Percentiles rank a stretch among this genome's conserved stretches.
Conservation (phyloP, 2,113 vertebrate genomes). For the Aphyosemion australe region DNA sequence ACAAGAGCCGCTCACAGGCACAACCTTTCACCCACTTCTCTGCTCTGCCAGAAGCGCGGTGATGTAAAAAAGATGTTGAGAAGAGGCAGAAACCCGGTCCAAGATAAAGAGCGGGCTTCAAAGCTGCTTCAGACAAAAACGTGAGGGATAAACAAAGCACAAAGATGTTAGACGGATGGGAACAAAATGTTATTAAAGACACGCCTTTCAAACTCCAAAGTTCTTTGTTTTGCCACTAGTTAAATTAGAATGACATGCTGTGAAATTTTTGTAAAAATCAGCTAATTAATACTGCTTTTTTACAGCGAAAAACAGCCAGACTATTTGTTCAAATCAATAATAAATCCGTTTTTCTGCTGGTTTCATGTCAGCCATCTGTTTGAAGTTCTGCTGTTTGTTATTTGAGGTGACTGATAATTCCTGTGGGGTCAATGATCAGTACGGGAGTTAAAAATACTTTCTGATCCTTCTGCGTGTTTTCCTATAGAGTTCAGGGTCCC, state of each 20-base stretch:
- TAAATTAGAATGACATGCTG: too few relatives aligned
- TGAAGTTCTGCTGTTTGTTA: background rate
- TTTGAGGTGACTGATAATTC: constrained; percentile 9
- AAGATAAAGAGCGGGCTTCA: background rate
- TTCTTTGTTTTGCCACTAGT: too few relatives aligned
- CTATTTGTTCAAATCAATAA: too few relatives aligned
- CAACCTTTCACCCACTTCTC: constrained; percentile 64
- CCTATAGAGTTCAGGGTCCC: background rate
- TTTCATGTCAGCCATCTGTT: background rate
- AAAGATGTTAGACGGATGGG: too few relatives aligned
- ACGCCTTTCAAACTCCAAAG: too few relatives aligned
- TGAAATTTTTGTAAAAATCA: too few relatives aligned
- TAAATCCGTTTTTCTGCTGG: background rate
- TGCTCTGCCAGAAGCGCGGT: constrained; percentile 9
- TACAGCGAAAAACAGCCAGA: too few relatives aligned
- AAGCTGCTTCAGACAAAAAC: background rate
- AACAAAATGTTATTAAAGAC: too few relatives aligned
- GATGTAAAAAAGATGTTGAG: background rate
- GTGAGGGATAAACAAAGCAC: background rate
- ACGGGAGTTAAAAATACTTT: constrained; percentile 25
- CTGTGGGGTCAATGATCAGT: background rate
- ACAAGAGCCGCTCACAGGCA: background rate
- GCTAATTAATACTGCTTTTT: too few relatives aligned
- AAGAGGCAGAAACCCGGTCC: background rate
- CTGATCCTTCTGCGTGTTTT: constrained; percentile 6